Base-by-base conservation (phyloP, 2,888 invertebrate genomes). In the Drosophila yooni region DNA sequence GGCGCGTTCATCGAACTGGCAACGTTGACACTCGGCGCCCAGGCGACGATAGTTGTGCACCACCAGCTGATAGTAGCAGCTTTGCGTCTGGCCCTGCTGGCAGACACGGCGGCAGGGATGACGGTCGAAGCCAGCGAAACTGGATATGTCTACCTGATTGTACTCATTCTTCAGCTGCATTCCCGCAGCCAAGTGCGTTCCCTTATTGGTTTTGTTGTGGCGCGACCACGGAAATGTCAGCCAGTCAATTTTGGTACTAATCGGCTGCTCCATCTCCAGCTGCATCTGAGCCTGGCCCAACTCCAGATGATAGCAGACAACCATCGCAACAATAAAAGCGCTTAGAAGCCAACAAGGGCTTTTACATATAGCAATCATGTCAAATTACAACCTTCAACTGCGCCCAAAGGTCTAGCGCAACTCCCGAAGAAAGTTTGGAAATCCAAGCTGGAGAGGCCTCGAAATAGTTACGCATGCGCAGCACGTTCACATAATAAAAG, bases 81-180 rank as follows among this genome's bases (percentile, higher is more conserved):
- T 91, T 58, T 88, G 79, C 0, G 87, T 66, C 43, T 91, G 86
- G 7, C 91, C 92, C 61, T 82, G 79, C 58, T 91, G 87, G 43
- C 92, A 92, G 5, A 92, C 84, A 4, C 92, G 83, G 3, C 91
- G 83, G 31, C 92, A 92, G 0, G 92, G 90, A 76, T 92, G 92
- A 0, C 81, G 83, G 3, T 89, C 91, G 46, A 92, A 91, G 13
- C 81, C 79, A 5, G 69, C 67, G 7, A 84, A 89, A 27, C 43
- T 81, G 38, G 76, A 60, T 48, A 89, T 54, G 33, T 89, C 88
- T 66, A 58, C 76, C 36, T 78, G 69, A 2, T 50, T 73, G 38
- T 86, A 88, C 18, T 88, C 83, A 31, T 88, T 67, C 25, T 74
- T 84, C 0, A 82, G 27, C 18, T 75, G 70, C 25, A 79, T 21